Evolutionary conservation across 2,888 invertebrate genomes (phyloP).

Genomic region (Octonoba sinensis): DNA sequence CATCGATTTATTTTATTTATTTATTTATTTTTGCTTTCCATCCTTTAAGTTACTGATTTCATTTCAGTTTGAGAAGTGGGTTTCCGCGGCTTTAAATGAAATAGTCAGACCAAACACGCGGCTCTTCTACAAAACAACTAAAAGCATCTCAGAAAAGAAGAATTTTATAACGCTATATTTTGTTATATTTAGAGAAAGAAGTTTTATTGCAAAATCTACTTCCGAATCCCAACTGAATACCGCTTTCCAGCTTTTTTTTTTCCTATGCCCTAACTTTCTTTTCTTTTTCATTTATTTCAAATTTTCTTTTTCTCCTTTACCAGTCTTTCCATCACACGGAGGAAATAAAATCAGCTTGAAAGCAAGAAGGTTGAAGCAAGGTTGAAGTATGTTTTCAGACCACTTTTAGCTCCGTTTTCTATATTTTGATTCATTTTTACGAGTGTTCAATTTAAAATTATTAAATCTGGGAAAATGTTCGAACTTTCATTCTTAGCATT

Average conservation of each 20-base stretch:
- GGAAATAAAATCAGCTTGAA: constrained; percentile 46
- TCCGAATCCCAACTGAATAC: constrained; percentile 22
- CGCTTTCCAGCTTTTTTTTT: constrained; percentile 13
- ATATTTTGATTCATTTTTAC: constrained; percentile 7
- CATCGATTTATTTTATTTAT: too few relatives aligned
- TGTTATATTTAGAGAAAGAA: constrained; percentile 46
- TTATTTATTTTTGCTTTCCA: too few relatives aligned
- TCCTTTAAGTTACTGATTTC: too few relatives aligned
- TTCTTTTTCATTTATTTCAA: too few relatives aligned
- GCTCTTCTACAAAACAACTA: constrained; percentile 2
- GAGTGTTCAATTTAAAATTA: too few relatives aligned
- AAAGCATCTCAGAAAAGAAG: background rate
- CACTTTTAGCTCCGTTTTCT: background rate
- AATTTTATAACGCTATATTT: constrained; percentile 31
- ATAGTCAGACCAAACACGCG: too few relatives aligned
- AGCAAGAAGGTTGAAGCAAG: constrained; percentile 32
- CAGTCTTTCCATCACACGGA: background rate
- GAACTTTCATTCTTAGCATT: too few relatives aligned
- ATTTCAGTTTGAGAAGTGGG: too few relatives aligned
- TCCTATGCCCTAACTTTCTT: too few relatives aligned
- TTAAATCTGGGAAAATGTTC: too few relatives aligned
- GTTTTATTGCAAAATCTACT: constrained; percentile 53
- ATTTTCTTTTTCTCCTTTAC: too few relatives aligned
- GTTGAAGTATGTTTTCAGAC: constrained; percentile 31
- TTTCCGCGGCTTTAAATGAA: too few relatives aligned